Evolutionary conservation across 2,113 vertebrate genomes (phyloP).

Genomic region (Phalacrocorax pelagicus): DNA sequence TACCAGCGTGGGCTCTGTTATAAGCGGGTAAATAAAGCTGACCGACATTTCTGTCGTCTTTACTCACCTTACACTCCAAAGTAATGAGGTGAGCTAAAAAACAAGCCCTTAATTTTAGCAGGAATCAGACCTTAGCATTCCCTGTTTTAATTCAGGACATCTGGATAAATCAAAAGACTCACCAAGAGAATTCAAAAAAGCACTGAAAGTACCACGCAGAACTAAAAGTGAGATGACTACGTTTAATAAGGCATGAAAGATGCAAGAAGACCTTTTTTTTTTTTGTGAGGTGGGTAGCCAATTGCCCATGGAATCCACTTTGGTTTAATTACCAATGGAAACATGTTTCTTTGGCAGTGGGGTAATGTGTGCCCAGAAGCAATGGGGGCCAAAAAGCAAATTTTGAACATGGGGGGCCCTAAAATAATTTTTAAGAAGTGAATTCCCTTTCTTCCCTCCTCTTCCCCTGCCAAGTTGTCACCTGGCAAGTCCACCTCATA

Average conservation of each 20-base stretch:
- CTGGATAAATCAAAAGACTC: background rate
- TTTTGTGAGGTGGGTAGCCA: background rate
- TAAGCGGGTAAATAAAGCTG: background rate
- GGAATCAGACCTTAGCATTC: background rate
- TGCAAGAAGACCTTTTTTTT: background rate
- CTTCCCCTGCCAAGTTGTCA: background rate
- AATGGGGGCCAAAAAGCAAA: background rate
- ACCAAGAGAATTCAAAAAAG: background rate
- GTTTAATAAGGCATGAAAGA: background rate
- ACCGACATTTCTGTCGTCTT: background rate
- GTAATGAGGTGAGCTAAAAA: background rate
- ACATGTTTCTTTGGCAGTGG: background rate
- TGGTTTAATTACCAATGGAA: background rate
- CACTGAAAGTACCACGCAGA: background rate
- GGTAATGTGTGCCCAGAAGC: background rate
- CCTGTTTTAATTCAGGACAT: background rate
- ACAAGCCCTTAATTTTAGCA: background rate
- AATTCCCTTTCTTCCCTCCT: background rate
- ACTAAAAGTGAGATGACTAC: background rate
- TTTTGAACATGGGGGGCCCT: background rate
- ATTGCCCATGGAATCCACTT: background rate
- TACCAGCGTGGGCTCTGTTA: background rate
- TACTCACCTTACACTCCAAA: background rate
- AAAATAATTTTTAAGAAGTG: background rate
- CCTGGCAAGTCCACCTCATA: background rate